Evolutionary conservation across 2,888 invertebrate genomes (phyloP), one percentile per base, ranked within the genome.

Genomic region (Clivina fossor): DNA sequence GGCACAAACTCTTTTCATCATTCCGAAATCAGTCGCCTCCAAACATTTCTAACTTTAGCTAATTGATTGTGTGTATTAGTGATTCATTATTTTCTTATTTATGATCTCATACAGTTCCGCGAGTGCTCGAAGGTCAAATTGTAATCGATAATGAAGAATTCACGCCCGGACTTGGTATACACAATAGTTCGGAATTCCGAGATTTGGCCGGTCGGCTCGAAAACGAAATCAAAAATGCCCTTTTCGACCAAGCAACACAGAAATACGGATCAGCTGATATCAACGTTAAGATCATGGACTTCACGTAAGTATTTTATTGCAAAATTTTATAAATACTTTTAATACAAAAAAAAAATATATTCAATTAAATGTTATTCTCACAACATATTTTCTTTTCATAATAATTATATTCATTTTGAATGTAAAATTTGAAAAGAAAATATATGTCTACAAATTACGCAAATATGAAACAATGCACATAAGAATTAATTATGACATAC

Each of bases 81-180:
- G 2, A 40, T 40, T 16, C 20, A 3, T 19, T 4, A 2, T 19
- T 9, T 13, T 37, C n/a, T 40, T 58, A n/a, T n/a, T n/a, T n/a
- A n/a, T n/a, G n/a, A n/a, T n/a, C n/a, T 53, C 61, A 71, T 71
- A 38, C 74, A 82, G 88, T 90, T 60, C 85, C 86, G 46, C 76
- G 81, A 66, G 84, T 84, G 2, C 66, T 88, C 35, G 85, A 88
- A 71, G 86, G 86, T 2, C 78, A 82, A 64, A 68, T 89, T 50
- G 80, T 73, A 56, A 78, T 90, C 26, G 83, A 85, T 62, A 84
- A 86, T 66, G 76, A 84, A 62, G 77, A 81, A 35, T 88, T 80
- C 71, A 76, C 76, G 7, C 73, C 79, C 1, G 81, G 78, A 16
- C 74, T 88, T 35, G 70, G 74, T 26, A 78, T 86, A 64, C 75